These are phyloP conservation scores for Crocuta crocuta DNA, from an alignment of 2,113 vertebrate genomes.

Conservation along the genomic window DNA sequence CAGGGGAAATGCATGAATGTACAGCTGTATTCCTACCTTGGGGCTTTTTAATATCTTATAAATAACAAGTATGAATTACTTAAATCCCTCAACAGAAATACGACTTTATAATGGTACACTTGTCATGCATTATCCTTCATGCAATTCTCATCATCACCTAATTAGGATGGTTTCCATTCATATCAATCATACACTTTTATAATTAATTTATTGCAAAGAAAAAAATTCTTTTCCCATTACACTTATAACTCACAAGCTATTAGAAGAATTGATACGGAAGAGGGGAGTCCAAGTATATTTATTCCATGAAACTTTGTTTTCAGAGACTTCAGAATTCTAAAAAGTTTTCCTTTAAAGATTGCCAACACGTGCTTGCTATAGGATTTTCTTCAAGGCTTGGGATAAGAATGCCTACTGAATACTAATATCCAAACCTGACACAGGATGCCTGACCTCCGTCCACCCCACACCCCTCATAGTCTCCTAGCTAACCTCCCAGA, in stretches of 20 bases:
- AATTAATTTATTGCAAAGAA: constrained; percentile 64
- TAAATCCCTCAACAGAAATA: constrained; percentile 77
- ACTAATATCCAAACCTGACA: neutral
- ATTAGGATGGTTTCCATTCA: constrained; percentile 49
- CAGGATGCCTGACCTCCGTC: neutral
- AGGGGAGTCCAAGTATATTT: neutral
- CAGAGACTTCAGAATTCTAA: neutral
- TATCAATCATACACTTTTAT: constrained; percentile 54
- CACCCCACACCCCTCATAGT: accelerated
- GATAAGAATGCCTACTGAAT: neutral
- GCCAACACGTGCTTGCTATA: neutral
- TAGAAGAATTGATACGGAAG: constrained; percentile 38
- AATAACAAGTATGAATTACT: constrained; percentile 68
- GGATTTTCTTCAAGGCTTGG: neutral
- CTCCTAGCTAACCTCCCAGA: neutral
- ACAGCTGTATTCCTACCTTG: constrained; percentile 29
- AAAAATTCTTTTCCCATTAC: constrained; percentile 46
- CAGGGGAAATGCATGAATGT: constrained; percentile 23
- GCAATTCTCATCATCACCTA: constrained; percentile 65
- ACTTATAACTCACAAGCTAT: constrained; percentile 51
- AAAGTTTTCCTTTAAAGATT: constrained; percentile 20
- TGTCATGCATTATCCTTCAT: constrained; percentile 30
- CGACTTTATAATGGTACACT: constrained; percentile 27
- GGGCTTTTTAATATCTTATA: constrained; percentile 71
- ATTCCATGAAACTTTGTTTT: constrained; percentile 19